Base-by-base conservation (phyloP, 2,888 invertebrate genomes). In the Rotaria sp. region DNA sequence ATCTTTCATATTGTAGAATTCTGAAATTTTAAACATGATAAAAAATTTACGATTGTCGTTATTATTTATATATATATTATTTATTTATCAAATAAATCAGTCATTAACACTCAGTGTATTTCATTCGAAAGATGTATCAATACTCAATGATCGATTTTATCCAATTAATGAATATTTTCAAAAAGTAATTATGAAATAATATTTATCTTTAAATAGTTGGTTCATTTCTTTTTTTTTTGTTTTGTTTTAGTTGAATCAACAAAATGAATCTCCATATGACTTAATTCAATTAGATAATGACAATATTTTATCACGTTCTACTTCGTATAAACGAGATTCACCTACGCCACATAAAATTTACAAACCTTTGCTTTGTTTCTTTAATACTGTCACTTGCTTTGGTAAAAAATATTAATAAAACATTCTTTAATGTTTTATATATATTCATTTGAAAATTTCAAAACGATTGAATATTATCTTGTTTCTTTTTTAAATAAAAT, bases 311-410 rank as follows among this genome's bases (percentile, higher is more conserved):
- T 30, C 59, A 0, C 30, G n/a, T 59, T n/a, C 11, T 15, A n/a
- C 15, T 11, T 59, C 10, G 59, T 10, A 5, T 10, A 30, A 59
- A 59, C 59, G 30, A 2, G 11, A 59, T 59, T 15, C n/a, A 30
- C 30, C 13, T 15, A 30, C 59, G 13, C 11, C 59, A 5, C 11
- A 15, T 3, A 59, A 30, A 59, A 4, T 18, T 11, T 30, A n/a
- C 0, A n/a, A 30, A 59, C 15, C n/a, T 0, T n/a, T 59, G 15
- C 30, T 59, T 30, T 59, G 59, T 30, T 59, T 59, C 30, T 59
- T 59, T 59, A 59, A 59, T 59, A 59, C 59, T 15, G 59, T 59
- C 59, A 59, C 59, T 59, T 59, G 59, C 30, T 59, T 59, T 59
- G 59, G 59, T 30, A n/a, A 59, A 59, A 30, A 15, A 59, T 52